Evolutionary conservation across 2,113 vertebrate species (phyloP).

Genomic region (Podarcis cretensis): DNA sequence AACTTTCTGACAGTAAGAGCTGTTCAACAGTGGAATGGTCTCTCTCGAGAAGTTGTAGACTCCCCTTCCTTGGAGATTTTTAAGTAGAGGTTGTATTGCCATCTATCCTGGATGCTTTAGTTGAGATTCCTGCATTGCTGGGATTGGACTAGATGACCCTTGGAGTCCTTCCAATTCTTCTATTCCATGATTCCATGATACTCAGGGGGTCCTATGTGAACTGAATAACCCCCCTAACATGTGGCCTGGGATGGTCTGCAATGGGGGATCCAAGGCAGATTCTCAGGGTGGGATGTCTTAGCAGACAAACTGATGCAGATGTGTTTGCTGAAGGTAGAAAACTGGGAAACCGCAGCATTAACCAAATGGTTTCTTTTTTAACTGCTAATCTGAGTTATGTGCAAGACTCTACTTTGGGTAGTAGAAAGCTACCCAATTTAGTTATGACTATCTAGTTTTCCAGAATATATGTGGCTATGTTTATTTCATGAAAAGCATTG

Average conservation of each 20-base stretch:
- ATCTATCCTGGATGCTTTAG: too few relatives aligned
- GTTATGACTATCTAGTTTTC: conserved; percentile 10
- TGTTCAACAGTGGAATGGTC: too few relatives aligned
- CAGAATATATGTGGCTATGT: conserved; percentile 9
- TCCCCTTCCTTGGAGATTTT: background rate
- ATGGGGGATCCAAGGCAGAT: background rate
- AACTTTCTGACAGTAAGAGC: too few relatives aligned
- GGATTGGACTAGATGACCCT: too few relatives aligned
- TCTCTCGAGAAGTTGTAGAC: too few relatives aligned
- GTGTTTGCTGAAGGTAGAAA: background rate
- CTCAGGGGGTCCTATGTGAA: background rate
- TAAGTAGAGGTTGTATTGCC: background rate
- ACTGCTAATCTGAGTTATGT: background rate
- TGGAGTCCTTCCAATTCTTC: too few relatives aligned
- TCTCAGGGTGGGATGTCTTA: background rate
- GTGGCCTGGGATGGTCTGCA: background rate
- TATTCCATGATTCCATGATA: background rate
- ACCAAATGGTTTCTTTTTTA: background rate
- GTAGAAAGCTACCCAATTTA: background rate
- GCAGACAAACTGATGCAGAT: background rate
- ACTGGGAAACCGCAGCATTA: background rate
- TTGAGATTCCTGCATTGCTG: too few relatives aligned
- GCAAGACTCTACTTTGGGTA: background rate
- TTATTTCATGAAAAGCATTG: conserved; percentile 18
- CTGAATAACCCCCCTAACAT: too few relatives aligned